These are phyloP conservation scores for Alosa alosa DNA, from an alignment of 2,113 vertebrate species.

Conservation along the genomic window DNA sequence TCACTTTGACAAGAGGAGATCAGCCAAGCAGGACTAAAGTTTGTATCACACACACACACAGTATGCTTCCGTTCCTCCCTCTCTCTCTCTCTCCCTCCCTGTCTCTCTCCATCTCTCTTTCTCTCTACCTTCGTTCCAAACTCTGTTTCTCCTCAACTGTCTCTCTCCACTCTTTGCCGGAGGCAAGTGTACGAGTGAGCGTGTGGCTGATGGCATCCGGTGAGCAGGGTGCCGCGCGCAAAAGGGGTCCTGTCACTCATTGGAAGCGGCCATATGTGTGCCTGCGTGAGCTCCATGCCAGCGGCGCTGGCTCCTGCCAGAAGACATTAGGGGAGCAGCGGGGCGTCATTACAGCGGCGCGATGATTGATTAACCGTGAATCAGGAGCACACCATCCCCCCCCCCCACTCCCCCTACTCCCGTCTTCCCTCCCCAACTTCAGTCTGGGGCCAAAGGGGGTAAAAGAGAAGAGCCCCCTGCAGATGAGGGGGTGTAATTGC, in stretches of 20 bases:
- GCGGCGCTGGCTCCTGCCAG: constrained; percentile 71
- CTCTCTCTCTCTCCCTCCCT: constrained; percentile 18
- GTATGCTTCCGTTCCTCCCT: neutral
- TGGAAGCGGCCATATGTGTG: constrained; percentile 75
- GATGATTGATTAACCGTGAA: constrained; percentile 81
- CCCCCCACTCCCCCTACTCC: constrained; percentile 36
- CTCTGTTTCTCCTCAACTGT: neutral
- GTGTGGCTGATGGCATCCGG: constrained; percentile 69
- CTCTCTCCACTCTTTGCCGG: constrained; percentile 46
- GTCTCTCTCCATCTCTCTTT: constrained; percentile 20
- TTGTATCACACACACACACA: neutral
- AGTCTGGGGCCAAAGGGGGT: constrained; percentile 19
- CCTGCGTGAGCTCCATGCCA: constrained; percentile 72
- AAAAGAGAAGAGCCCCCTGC: constrained; percentile 68
- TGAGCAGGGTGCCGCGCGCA: constrained; percentile 60
- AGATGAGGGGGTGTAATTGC: constrained; percentile 71
- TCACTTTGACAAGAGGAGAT: constrained; percentile 39
- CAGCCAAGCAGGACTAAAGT: constrained; percentile 41
- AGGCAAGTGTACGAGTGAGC: constrained; percentile 55
- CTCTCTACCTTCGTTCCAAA: neutral
- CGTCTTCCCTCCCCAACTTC: neutral
- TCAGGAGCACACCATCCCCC: constrained; percentile 60
- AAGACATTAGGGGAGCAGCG: constrained; percentile 78
- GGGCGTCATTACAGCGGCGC: constrained; percentile 72
- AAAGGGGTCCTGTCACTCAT: constrained; percentile 79